Evolutionary conservation across 2,888 invertebrate species (phyloP).

Genomic region (Lithophane socia): DNA sequence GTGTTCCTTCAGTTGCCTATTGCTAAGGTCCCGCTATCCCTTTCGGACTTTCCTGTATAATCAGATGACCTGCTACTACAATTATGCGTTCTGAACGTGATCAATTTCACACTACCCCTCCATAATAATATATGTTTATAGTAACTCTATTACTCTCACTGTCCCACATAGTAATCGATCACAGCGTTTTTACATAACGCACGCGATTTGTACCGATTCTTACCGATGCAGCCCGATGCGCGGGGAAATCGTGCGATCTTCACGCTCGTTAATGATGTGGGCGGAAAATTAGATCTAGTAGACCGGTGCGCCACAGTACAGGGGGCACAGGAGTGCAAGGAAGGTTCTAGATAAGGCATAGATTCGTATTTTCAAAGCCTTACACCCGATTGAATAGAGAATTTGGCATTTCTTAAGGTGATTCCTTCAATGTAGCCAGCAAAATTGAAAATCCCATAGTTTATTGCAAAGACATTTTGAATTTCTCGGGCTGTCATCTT

Average conservation of each 20-base stretch:
- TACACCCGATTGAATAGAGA: background rate
- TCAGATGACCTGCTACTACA: background rate
- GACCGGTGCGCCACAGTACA: conserved; percentile 15
- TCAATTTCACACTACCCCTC: conserved; percentile 3
- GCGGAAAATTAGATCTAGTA: conserved; percentile 60
- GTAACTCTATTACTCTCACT: conserved; percentile 14
- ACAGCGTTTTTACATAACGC: conserved; percentile 57
- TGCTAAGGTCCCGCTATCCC: too few species aligned
- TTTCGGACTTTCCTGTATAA: too few species aligned
- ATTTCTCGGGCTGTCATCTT: too few species aligned
- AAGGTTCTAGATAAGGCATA: background rate
- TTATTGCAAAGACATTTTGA: background rate
- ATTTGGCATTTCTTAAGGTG: background rate
- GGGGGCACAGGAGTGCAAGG: conserved; percentile 23
- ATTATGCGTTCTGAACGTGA: background rate
- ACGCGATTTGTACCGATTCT: conserved; percentile 43
- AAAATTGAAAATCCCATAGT: background rate
- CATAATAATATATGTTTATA: conserved; percentile 8
- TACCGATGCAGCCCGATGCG: conserved; percentile 58
- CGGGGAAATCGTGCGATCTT: conserved; percentile 71
- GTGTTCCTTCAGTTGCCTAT: too few species aligned
- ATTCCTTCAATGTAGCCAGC: background rate
- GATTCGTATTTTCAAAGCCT: background rate
- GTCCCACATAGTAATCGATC: conserved; percentile 51
- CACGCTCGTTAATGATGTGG: conserved; percentile 65